Conservation (phyloP, 2,888 invertebrate species). For the Gnatocerus cornutus region DNA sequence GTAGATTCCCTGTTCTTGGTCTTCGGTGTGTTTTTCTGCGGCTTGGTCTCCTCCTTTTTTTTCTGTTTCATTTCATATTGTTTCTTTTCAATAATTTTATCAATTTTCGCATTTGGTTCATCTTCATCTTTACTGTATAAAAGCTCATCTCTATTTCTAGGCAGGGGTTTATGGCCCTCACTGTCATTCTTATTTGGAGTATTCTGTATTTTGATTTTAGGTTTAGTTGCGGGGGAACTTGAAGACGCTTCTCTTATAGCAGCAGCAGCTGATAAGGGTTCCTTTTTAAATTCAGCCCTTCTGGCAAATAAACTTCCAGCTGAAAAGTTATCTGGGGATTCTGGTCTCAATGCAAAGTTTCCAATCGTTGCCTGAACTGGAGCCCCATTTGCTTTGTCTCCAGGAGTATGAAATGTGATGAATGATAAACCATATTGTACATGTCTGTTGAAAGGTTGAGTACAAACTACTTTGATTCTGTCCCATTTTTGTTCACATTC, state of each 20-base stretch:
- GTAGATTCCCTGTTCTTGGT: conserved; percentile 14
- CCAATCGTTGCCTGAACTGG: conserved; percentile 66
- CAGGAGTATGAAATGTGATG: conserved; percentile 77
- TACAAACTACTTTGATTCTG: conserved; percentile 85
- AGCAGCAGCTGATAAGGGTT: conserved; percentile 70
- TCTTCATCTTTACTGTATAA: conserved; percentile 61
- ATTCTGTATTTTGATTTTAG: conserved; percentile 53
- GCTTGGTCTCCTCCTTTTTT: conserved; percentile 54
- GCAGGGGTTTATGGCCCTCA: conserved; percentile 37
- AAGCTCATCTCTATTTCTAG: conserved; percentile 59
- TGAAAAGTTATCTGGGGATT: conserved; percentile 75
- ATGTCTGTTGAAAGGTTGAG: conserved; percentile 90
- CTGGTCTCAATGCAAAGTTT: conserved; percentile 72
- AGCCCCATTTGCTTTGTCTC: conserved; percentile 48
- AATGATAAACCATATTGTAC: conserved; percentile 88
- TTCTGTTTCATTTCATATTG: conserved; percentile 50
- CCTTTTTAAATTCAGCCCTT: conserved; percentile 67
- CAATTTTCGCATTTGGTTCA: conserved; percentile 60
- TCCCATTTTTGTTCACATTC: conserved; percentile 84
- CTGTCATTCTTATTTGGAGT: conserved; percentile 15
- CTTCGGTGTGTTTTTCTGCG: conserved; percentile 57
- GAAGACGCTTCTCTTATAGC: conserved; percentile 70
- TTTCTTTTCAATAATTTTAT: conserved; percentile 59
- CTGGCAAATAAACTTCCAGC: conserved; percentile 79
- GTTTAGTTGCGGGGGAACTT: conserved; percentile 56